These are phyloP conservation scores for Channa argus DNA, from an alignment of 2,113 vertebrate species.

Conservation along the genomic window DNA sequence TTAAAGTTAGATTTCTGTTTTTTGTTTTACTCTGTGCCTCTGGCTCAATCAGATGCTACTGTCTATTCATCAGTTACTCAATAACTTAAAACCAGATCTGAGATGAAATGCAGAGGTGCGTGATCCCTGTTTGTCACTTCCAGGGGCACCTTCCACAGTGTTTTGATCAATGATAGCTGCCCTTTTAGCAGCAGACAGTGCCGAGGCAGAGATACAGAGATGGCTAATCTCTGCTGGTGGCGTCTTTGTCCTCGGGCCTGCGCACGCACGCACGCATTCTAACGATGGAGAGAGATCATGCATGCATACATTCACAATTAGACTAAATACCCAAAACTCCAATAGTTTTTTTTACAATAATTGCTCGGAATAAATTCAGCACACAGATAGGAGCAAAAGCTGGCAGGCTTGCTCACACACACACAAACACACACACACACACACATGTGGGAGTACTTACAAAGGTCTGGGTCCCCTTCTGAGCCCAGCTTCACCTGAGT, in stretches of 20 bases:
- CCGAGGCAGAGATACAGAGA: constrained; percentile 13
- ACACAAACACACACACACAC: constrained; percentile 1
- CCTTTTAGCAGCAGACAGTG: background rate
- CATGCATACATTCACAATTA: background rate
- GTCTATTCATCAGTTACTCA: background rate
- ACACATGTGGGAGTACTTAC: constrained; percentile 61
- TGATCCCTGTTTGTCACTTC: no score
- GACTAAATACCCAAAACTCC: constrained; percentile 14
- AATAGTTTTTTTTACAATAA: constrained; percentile 7
- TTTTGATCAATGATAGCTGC: no score
- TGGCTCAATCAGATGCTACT: background rate
- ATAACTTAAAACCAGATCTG: background rate
- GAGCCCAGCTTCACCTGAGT: constrained; percentile 50
- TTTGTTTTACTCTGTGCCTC: background rate
- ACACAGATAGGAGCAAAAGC: background rate
- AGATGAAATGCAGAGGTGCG: background rate
- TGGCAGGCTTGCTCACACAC: constrained; percentile 7
- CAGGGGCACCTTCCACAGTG: no score
- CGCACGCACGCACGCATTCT: background rate
- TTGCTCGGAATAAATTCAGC: constrained; percentile 24
- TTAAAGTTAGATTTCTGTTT: background rate
- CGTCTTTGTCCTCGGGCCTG: constrained; percentile 14
- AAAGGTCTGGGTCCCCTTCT: constrained; percentile 19
- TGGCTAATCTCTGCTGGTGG: constrained; percentile 22
- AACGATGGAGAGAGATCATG: constrained; percentile 14